Base-by-base conservation (phyloP, 2,888 invertebrate genomes). In the Thymelicus acteon region DNA sequence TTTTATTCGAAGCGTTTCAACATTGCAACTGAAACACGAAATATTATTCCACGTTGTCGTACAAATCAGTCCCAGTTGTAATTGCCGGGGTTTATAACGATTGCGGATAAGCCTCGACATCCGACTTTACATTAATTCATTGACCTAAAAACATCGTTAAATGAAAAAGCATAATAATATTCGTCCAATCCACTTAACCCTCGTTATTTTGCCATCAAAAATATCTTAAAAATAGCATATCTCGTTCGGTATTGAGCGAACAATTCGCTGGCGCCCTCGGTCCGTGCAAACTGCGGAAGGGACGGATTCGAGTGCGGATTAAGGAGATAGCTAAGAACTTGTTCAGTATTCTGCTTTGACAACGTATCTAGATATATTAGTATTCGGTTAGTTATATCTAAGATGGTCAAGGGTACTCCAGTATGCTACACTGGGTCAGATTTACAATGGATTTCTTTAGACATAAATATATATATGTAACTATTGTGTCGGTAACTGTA, bases 231-330 rank as follows among this genome's bases (percentile, higher is more conserved):
- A 39, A 64, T 58, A 19, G 57, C 12, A 64, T 39, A 70, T 58
- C 63, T 69, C 49, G 58, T 64, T 47, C 49, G 64, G 49, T 48
- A 63, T 58, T n/a, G 47, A 58, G 60, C 49, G n/a, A n/a, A n/a
- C n/a, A n/a, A 70, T 70, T 70, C 40, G 39, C n/a, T 44, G 58
- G 58, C 58, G 31, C 44, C 24, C 19, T 52, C 52, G 52, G 19
- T 52, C 7, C 15, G 52, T 19, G 52, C 52, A 19, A 19, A 15
- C 52, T 52, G 52, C 52, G 52, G 52, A 52, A 69, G 69, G 63
- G 63, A 69, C 63, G 57, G 48, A 24, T 49, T 69, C 48, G 37
- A 68, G 68, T 62, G 37, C 31, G 61, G 62, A 62, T 62, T 68
- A 68, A 47, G 68, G 54, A 68, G 62, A 69, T 69, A 69, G 44